phyloP scores from a whole-genome alignment of 2,888 invertebrate species.

The Synergus itoensis region DNA sequence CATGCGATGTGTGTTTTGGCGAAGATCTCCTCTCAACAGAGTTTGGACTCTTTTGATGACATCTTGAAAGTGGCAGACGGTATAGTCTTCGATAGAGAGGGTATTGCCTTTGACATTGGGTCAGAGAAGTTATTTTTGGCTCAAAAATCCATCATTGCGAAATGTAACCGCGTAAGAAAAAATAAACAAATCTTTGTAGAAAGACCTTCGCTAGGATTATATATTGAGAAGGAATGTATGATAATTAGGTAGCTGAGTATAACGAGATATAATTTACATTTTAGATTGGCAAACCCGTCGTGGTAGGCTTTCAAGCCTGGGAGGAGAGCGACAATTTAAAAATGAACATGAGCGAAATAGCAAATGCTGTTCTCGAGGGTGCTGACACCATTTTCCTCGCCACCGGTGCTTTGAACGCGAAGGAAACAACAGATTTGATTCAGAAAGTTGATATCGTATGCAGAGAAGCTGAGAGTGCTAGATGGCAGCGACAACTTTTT shows the following conservation, averaged over 20 bases:
- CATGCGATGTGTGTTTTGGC: conserved; percentile 58
- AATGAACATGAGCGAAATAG: conserved; percentile 85
- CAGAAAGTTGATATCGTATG: conserved; percentile 79
- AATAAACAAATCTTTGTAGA: not conserved
- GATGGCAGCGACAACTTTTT: conserved; percentile 80
- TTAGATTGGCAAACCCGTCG: conserved; percentile 81
- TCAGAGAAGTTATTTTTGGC: conserved; percentile 80
- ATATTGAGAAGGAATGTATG: not conserved
- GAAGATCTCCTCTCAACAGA: conserved; percentile 63
- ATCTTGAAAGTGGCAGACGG: conserved; percentile 82
- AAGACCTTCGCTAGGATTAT: not conserved
- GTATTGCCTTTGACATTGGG: conserved; percentile 79
- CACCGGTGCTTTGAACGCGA: conserved; percentile 85
- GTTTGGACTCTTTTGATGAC: conserved; percentile 78
- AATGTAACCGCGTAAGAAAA: conserved; percentile 67
- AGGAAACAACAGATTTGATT: conserved; percentile 80
- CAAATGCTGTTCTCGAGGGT: conserved; percentile 87
- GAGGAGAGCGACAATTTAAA: conserved; percentile 80
- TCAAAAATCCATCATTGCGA: conserved; percentile 80
- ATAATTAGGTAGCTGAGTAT: not conserved
- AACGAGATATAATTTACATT: conserved; percentile 23
- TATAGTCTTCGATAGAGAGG: conserved; percentile 84
- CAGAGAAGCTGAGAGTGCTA: conserved; percentile 85
- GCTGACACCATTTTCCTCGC: conserved; percentile 85
- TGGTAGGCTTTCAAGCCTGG: conserved; percentile 81